phyloP scores from a whole-genome alignment of 2,113 vertebrate genomes.

The Vanacampus margaritifer region DNA sequence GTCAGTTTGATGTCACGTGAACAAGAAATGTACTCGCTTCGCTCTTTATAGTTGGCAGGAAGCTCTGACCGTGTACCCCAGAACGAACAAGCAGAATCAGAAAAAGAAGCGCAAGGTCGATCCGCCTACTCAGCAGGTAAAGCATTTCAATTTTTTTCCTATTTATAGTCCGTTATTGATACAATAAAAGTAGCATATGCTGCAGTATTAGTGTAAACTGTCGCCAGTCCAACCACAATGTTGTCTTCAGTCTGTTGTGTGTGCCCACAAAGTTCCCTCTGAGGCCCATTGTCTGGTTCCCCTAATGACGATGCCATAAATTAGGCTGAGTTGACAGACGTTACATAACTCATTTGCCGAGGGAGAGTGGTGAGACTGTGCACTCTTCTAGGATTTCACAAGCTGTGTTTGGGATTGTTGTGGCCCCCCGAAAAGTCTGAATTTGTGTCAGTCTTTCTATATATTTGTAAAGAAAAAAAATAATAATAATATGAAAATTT shows the following conservation, averaged over 20 bases:
- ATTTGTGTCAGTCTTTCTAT: background rate
- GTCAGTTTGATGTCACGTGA: background rate
- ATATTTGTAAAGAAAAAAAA: too few relatives aligned
- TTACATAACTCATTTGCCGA: slow-evolving; percentile 37
- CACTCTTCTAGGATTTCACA: background rate
- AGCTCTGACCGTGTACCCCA: slow-evolving; percentile 88
- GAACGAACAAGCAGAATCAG: slow-evolving; percentile 96
- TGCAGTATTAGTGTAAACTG: slow-evolving; percentile 4
- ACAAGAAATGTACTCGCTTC: background rate
- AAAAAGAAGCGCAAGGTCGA: slow-evolving; percentile 99
- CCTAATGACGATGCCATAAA: slow-evolving; percentile 40
- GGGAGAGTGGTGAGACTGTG: slow-evolving; percentile 21
- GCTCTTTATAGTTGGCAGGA: slow-evolving; percentile 84
- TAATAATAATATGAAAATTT: too few relatives aligned
- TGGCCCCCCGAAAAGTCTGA: background rate
- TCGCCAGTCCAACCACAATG: slow-evolving; percentile 16
- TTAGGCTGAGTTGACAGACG: slow-evolving; percentile 28
- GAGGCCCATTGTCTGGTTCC: slow-evolving; percentile 47
- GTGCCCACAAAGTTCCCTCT: slow-evolving; percentile 15
- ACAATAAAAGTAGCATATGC: slow-evolving; percentile 3
- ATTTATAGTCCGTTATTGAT: too few relatives aligned
- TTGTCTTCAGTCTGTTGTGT: slow-evolving; percentile 22
- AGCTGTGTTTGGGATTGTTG: background rate
- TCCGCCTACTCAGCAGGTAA: slow-evolving; percentile 91
- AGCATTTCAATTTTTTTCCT: background rate